Conservation (phyloP, 1,140 invertebrate species). For the Tetranychus cinnabarinus region DNA sequence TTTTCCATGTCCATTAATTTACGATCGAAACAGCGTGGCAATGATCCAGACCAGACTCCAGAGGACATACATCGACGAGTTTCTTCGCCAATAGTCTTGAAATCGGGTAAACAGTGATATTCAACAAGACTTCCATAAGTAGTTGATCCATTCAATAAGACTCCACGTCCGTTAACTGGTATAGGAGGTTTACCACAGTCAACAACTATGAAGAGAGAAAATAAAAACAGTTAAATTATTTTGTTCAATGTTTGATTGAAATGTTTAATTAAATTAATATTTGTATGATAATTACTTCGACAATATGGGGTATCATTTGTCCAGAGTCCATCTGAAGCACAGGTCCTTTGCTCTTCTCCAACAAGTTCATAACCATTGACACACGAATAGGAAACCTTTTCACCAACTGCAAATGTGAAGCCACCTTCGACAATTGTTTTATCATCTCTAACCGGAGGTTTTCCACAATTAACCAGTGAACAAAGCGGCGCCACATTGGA, state of each 20-base stretch:
- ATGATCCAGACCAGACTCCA: slow-evolving; percentile 12
- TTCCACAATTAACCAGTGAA: slow-evolving; percentile 19
- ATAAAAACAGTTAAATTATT: background rate
- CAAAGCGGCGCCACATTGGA: slow-evolving; percentile 49
- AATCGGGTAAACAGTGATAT: slow-evolving; percentile 66
- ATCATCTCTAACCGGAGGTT: slow-evolving; percentile 10
- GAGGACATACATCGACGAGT: slow-evolving; percentile 24
- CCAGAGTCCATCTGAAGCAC: slow-evolving; percentile 53
- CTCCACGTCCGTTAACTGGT: slow-evolving; percentile 60
- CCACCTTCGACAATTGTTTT: slow-evolving; percentile 28
- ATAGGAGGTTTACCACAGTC: slow-evolving; percentile 46
- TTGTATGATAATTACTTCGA: slow-evolving; percentile 35
- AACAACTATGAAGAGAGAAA: slow-evolving; percentile 30
- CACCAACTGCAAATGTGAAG: slow-evolving; percentile 39
- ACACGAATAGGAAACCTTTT: slow-evolving; percentile 52
- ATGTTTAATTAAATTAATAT: background rate
- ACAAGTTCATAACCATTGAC: slow-evolving; percentile 48
- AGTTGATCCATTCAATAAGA: slow-evolving; percentile 56
- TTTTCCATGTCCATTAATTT: slow-evolving; percentile 3
- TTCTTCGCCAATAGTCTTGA: slow-evolving; percentile 50
- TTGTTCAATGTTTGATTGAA: background rate
- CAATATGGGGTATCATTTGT: slow-evolving; percentile 48
- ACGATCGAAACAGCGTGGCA: slow-evolving; percentile 13
- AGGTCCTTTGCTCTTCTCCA: slow-evolving; percentile 54
- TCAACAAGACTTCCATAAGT: slow-evolving; percentile 53